Base-by-base conservation (phyloP, 1,140 invertebrate genomes). In the Cylas formicarius region DNA sequence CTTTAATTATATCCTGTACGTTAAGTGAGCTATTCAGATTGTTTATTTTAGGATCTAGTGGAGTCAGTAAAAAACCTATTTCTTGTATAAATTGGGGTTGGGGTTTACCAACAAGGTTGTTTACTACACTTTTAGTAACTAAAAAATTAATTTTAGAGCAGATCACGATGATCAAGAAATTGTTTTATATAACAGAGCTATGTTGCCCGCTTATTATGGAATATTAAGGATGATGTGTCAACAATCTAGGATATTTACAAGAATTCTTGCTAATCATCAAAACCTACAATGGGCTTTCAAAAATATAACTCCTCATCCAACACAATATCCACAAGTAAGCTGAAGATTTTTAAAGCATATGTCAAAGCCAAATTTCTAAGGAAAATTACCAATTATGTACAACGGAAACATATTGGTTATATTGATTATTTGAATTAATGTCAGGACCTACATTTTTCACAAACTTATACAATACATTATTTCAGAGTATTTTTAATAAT, bases 201-300 rank as follows among this genome's bases (percentile, higher is more conserved):
- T 94, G 88, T 69, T 96, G 53, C 90, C 91, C 4, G 86, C 89
- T n/a, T 95, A 94, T 66, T 95, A 95, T 64, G 89, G 90, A 20
- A 71, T 96, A 43, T 71, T 95, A 49, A 72, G 89, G 45, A 74
- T 93, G 60, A 93, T 88, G 63, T 95, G 90, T 65, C 82, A 88
- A 55, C 82, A 88, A 57, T 93, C 90, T 1, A 73, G 81, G 5
- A 68, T 77, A 3, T 91, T 95, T 65, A 89, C 89, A 16, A 74
- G 88, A 40, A 80, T 88, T 60, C 69, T 95, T 17, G 86, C 89
- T 1, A 80, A 80, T 48, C 91, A 96, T 73, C 90, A 94, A 69
- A 95, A 96, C 70, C 80, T 95, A 26, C 86, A 90, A 61, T 96
- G 91, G 91, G 91, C 91, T 32, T 95, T 94, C 66, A 89, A 93